Evolutionary conservation across 2,888 invertebrate genomes (phyloP).

Genomic region (Drosophila tripunctata): DNA sequence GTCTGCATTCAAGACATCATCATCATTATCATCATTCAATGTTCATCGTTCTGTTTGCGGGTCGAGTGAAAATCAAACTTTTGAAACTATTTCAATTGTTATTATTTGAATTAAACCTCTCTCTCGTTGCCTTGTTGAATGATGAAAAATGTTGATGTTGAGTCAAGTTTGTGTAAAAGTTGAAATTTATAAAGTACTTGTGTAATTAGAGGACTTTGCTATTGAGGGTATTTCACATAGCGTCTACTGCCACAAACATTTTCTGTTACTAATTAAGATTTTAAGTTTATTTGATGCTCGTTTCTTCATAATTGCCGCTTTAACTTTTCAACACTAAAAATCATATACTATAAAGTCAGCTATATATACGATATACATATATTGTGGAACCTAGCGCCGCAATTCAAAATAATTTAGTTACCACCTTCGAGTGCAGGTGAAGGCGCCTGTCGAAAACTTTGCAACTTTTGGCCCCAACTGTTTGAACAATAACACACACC

Average conservation of each 20-base stretch:
- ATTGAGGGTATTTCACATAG: background rate
- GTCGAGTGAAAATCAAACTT: constrained; percentile 56
- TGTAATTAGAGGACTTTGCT: constrained; percentile 32
- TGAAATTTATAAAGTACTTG: constrained; percentile 30
- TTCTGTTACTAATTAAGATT: constrained; percentile 41
- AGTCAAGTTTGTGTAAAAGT: constrained; percentile 12
- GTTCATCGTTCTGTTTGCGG: constrained; percentile 7
- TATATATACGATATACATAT: background rate
- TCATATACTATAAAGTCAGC: constrained; percentile 51
- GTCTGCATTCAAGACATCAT: constrained; percentile 6
- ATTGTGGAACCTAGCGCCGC: constrained; percentile 14
- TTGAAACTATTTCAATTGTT: constrained; percentile 66
- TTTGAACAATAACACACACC: constrained; percentile 60
- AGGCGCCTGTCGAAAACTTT: constrained; percentile 70
- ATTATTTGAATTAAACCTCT: constrained; percentile 60
- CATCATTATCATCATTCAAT: no score
- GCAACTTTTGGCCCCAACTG: constrained; percentile 66
- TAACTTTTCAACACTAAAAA: constrained; percentile 43
- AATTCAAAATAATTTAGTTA: constrained; percentile 76
- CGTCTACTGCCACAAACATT: background rate
- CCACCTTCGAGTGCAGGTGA: constrained; percentile 62
- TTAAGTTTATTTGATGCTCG: constrained; percentile 24
- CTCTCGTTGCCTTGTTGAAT: constrained; percentile 2
- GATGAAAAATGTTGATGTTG: constrained; percentile 30
- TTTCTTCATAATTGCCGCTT: constrained; percentile 27